Percentiles rank a stretch among this genome's conserved stretches.
These are phyloP conservation scores for Dasysyrphus tricinctus DNA, from an alignment of 2,888 invertebrate genomes.

Conservation along the genomic window DNA sequence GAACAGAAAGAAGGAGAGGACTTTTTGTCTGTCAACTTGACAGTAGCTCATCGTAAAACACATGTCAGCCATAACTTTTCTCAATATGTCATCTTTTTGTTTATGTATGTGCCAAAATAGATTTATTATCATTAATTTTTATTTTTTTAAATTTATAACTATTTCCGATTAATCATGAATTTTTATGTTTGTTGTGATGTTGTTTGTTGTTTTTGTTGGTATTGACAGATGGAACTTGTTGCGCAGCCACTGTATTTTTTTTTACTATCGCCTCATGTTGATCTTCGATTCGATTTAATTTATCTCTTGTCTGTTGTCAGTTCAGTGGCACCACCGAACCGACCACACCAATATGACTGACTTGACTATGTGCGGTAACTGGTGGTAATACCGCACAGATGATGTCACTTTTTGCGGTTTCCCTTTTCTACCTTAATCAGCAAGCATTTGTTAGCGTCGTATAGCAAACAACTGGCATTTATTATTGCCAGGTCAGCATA, in stretches of 20 bases:
- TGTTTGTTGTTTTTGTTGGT: constrained; percentile 1
- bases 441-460: constrained; percentile 9
- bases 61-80: constrained; percentile 13
- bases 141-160: constrained; percentile 1
- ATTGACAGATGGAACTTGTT: constrained; percentile 53
- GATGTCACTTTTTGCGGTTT: constrained; percentile 55
- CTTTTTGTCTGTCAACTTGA: constrained; percentile 31
- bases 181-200: background rate
- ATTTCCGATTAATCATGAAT: constrained; percentile 26
- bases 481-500: constrained; percentile 13
- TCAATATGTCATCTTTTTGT: constrained; percentile 2
- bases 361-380: constrained; percentile 7
- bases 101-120: constrained; percentile 18
- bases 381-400: constrained; percentile 5
- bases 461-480: background rate
- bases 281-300: constrained; percentile 29
- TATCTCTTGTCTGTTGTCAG: constrained; percentile 22
- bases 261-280: constrained; percentile 13
- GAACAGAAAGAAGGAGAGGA: background rate
- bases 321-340: constrained; percentile 3
- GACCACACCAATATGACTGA: background rate
- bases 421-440: constrained; percentile 30
- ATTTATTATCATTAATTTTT: background rate
- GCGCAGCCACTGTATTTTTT: constrained; percentile 30
- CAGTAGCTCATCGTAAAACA: constrained; percentile 10